Evolutionary conservation across 2,113 vertebrate species (phyloP).

Genomic region (Tragelaphus buxtoni): DNA sequence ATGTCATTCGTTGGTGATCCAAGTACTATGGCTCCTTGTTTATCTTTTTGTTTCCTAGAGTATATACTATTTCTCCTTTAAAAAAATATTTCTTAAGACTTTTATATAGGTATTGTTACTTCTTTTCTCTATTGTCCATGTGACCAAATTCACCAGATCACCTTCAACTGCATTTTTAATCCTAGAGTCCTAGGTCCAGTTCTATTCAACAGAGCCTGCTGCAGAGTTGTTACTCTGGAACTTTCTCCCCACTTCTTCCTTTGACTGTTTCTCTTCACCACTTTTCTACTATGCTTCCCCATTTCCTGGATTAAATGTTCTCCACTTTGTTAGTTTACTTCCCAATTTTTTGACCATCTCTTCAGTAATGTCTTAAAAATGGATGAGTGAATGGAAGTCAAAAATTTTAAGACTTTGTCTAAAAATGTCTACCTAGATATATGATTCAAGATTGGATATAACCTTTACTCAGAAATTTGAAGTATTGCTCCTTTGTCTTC

Average conservation of each 20-base stretch:
- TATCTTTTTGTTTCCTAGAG: background rate
- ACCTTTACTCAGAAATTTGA: background rate
- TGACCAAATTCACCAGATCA: background rate
- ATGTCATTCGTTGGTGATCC: background rate
- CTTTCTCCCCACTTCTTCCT: background rate
- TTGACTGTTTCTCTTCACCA: background rate
- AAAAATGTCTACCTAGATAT: background rate
- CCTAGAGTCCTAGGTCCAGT: background rate
- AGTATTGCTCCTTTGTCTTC: background rate
- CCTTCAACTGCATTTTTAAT: background rate
- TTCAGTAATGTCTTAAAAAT: background rate
- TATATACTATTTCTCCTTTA: background rate
- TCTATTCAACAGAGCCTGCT: background rate
- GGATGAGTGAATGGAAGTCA: background rate
- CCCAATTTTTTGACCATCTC: background rate
- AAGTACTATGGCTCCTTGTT: background rate
- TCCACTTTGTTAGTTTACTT: background rate
- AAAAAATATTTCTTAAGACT: background rate
- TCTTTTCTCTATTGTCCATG: background rate
- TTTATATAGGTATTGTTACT: background rate
- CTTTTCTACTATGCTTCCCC: background rate
- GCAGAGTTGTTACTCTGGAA: too few relatives aligned
- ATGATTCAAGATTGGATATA: background rate
- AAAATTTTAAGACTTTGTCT: background rate
- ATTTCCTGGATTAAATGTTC: background rate